phyloP scores from a whole-genome alignment of 2,888 invertebrate genomes.

The Esperia sulphurella region DNA sequence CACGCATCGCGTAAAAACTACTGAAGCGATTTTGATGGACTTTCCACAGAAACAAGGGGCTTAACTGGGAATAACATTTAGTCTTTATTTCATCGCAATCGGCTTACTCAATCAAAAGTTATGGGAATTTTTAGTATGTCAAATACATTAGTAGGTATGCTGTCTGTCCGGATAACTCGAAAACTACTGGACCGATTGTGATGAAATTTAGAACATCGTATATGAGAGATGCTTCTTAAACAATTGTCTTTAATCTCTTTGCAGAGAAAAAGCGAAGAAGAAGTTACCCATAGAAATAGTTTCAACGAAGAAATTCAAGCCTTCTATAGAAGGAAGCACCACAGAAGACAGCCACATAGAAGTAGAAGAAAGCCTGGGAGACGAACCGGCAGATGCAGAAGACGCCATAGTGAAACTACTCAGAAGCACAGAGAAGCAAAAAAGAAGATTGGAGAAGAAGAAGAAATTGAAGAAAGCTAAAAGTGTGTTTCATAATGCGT shows the following conservation, averaged over 20 bases:
- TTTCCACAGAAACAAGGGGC: no score
- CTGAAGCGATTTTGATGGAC: no score
- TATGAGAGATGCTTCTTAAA: no score
- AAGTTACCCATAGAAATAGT: constrained; percentile 10
- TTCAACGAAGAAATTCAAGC: constrained; percentile 39
- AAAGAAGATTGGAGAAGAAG: constrained; percentile 55
- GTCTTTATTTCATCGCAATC: no score
- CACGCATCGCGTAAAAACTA: no score
- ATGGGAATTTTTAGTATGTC: no score
- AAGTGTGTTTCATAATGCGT: constrained; percentile 70
- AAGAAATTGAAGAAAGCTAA: constrained; percentile 62
- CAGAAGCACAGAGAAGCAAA: constrained; percentile 64
- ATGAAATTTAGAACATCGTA: no score
- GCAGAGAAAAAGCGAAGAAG: constrained; percentile 42
- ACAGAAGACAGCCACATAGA: constrained; percentile 16
- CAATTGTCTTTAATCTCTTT: constrained; percentile 8
- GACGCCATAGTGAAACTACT: constrained; percentile 63
- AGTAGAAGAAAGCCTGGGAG: constrained; percentile 11
- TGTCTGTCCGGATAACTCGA: no score
- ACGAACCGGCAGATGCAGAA: constrained; percentile 24
- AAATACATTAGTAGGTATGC: no score
- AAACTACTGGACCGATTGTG: no score
- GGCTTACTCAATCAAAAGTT: no score
- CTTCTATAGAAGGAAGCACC: constrained; percentile 48
- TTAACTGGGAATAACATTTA: no score